A percentile compares a stretch with the other conserved stretches of the same genome.
Conservation (phyloP, 2,797 vertebrate species). For the Oceanodroma leucorhoa region DNA sequence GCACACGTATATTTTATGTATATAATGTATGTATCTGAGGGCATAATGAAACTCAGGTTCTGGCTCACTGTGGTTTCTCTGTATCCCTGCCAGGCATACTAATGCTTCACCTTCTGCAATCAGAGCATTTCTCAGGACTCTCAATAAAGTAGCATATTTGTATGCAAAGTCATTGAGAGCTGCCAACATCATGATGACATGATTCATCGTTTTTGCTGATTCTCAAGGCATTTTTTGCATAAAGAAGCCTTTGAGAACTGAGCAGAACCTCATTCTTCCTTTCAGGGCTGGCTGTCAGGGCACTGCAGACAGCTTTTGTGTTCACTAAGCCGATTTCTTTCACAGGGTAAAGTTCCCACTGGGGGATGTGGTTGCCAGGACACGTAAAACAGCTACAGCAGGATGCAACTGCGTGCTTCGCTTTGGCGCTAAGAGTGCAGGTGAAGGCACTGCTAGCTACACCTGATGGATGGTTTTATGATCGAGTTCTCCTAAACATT, state of each 20-base stretch:
- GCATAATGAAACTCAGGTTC: not conserved
- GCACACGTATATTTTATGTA: not conserved
- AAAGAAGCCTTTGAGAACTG: slow-evolving; percentile 65
- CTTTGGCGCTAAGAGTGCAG: not conserved
- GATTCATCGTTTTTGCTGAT: slow-evolving; percentile 66
- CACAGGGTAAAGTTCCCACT: slow-evolving; percentile 51
- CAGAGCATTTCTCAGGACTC: slow-evolving; percentile 58
- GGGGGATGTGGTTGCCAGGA: slow-evolving; percentile 75
- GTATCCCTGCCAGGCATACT: slow-evolving; percentile 57
- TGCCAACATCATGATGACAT: slow-evolving; percentile 63
- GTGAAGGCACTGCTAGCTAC: not conserved
- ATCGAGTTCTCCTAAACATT: not conserved
- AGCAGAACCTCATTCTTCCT: slow-evolving; percentile 53
- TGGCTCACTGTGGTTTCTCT: slow-evolving; percentile 30
- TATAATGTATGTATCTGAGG: not conserved
- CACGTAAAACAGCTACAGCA: slow-evolving; percentile 22
- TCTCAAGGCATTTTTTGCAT: slow-evolving; percentile 65
- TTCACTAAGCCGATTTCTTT: slow-evolving; percentile 64
- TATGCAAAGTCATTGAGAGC: slow-evolving; percentile 60
- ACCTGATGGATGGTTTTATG: not conserved
- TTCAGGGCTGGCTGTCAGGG: slow-evolving; percentile 51
- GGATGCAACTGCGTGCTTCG: not conserved
- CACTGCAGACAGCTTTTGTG: slow-evolving; percentile 64
- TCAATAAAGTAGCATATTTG: slow-evolving; percentile 59
- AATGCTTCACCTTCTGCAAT: slow-evolving; percentile 55